phyloP scores from a whole-genome alignment of 1,140 invertebrate species.

The Palaemon carinicauda region DNA sequence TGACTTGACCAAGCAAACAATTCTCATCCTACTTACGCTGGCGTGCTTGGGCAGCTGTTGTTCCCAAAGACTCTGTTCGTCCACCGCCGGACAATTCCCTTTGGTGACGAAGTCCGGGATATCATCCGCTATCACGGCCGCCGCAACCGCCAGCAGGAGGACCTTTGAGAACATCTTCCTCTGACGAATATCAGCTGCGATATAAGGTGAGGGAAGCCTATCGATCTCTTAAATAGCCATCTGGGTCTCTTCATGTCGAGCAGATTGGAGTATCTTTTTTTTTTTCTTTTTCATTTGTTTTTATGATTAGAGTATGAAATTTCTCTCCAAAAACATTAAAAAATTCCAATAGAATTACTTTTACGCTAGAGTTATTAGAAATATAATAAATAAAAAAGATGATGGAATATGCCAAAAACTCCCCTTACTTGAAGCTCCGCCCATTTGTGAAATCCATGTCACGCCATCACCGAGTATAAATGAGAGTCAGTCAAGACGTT shows the following conservation, averaged over 20 bases:
- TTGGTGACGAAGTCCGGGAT: slow-evolving; percentile 16
- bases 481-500: too few species aligned
- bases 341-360: too few species aligned
- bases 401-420: too few species aligned
- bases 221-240: not conserved
- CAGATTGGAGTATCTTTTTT: not conserved
- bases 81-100: not conserved
- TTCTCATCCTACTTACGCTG: not conserved
- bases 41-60: not conserved
- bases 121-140: not conserved
- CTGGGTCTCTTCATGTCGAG: not conserved
- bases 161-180: not conserved
- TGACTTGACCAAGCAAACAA: too few species aligned
- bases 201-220: not conserved
- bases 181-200: not conserved
- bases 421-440: too few species aligned
- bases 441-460: too few species aligned
- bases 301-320: too few species aligned
- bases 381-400: too few species aligned
- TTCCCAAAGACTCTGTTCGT: not conserved
- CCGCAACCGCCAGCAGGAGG: not conserved
- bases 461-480: too few species aligned
- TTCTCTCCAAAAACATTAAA: too few species aligned
- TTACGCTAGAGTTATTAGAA: too few species aligned
- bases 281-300: too few species aligned